These are phyloP conservation scores for Rhopalosiphum nymphaeae DNA, from an alignment of 2,888 invertebrate genomes.

Conservation along the genomic window DNA sequence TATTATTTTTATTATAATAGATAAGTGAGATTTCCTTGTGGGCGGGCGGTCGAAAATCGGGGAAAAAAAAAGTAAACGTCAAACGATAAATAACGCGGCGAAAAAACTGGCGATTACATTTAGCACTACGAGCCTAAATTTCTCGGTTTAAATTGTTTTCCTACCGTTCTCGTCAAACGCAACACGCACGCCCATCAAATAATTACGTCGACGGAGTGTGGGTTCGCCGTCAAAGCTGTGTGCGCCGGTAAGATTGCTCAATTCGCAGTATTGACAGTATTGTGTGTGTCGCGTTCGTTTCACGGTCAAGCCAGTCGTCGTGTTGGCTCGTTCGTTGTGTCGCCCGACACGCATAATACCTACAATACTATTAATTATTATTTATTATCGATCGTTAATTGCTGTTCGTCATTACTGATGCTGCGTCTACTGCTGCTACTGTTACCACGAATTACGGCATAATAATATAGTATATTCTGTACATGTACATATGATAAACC, in stretches of 20 bases:
- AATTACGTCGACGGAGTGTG: not conserved
- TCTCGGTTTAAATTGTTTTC: not conserved
- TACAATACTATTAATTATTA: not conserved
- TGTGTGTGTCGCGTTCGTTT: conserved; percentile 8
- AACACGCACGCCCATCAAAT: not conserved
- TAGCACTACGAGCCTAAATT: not conserved
- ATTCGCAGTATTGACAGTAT: not conserved
- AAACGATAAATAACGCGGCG: not conserved
- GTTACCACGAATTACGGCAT: not conserved
- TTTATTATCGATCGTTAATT: not conserved
- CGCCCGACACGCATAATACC: not conserved
- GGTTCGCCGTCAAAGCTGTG: not conserved
- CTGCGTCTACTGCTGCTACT: not conserved
- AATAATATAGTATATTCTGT: not conserved
- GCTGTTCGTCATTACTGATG: not conserved
- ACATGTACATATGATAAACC: not conserved
- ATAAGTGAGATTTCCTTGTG: not conserved
- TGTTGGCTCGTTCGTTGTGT: not conserved
- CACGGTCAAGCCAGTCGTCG: not conserved
- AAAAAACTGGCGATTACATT: not conserved
- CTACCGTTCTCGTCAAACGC: not conserved
- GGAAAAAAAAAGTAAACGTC: not conserved
- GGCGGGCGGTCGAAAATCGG: not conserved
- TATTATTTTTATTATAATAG: not conserved
- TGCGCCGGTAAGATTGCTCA: not conserved